A percentile compares a stretch with the other conserved stretches of the same genome.
Evolutionary conservation across 1,140 invertebrate genomes (phyloP).

Genomic region (Drosophila kikkawai): DNA sequence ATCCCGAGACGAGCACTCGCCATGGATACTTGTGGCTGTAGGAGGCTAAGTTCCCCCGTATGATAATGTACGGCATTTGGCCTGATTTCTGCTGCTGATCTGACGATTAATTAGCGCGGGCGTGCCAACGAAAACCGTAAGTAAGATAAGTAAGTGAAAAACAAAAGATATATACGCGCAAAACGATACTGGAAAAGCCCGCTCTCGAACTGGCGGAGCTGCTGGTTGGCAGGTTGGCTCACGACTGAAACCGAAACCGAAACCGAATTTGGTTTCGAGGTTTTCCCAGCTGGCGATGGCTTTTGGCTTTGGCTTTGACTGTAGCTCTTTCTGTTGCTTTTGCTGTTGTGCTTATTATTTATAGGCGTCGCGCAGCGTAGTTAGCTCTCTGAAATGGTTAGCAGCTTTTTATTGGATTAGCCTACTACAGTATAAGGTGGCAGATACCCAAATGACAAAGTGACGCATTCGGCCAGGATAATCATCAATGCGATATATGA

Average conservation of each 20-base stretch:
- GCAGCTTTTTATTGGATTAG: slow-evolving; percentile 77
- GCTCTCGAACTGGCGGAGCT: slow-evolving; percentile 37
- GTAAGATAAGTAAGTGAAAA: slow-evolving; percentile 36
- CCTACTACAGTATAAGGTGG: slow-evolving; percentile 52
- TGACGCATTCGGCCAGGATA: slow-evolving; percentile 60
- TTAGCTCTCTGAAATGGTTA: slow-evolving; percentile 69
- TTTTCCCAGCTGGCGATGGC: slow-evolving; percentile 53
- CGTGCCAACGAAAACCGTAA: slow-evolving; percentile 44
- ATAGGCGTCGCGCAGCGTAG: slow-evolving; percentile 46
- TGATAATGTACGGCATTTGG: slow-evolving; percentile 94
- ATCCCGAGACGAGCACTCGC: slow-evolving; percentile 92
- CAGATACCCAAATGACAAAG: slow-evolving; percentile 46
- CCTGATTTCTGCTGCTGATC: slow-evolving; percentile 42
- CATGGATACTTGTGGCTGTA: slow-evolving; percentile 93
- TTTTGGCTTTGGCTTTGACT: slow-evolving; percentile 43
- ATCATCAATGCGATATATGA: slow-evolving; percentile 27
- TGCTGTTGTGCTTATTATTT: slow-evolving; percentile 63
- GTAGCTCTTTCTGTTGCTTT: slow-evolving; percentile 20
- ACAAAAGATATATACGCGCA: slow-evolving; percentile 33
- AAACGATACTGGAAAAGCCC: slow-evolving; percentile 36
- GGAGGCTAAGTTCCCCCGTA: slow-evolving; percentile 93
- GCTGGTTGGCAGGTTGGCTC: slow-evolving; percentile 63
- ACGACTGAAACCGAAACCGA: slow-evolving; percentile 62
- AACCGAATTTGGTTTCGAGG: slow-evolving; percentile 57
- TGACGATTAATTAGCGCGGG: slow-evolving; percentile 59